A percentile compares a stretch with the other conserved stretches of the same genome.
phyloP scores from a whole-genome alignment of 1,140 invertebrate species.

The Sitophilus oryzae region DNA sequence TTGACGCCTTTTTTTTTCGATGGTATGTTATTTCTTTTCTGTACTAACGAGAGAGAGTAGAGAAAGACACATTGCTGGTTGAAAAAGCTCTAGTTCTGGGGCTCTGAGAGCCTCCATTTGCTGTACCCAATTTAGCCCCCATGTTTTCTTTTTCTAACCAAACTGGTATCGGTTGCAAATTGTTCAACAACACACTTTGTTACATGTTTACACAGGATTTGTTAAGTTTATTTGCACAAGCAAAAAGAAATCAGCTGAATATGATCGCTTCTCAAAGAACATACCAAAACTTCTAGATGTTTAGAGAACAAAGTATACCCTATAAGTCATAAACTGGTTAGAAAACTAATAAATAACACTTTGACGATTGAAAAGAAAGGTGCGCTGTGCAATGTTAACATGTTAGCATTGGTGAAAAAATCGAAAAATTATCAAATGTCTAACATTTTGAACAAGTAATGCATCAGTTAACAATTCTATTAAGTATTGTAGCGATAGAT shows the following conservation, averaged over 20 bases:
- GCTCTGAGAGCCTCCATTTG: constrained; percentile 60
- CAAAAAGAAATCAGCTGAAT: constrained; percentile 9
- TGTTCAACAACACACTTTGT: background rate
- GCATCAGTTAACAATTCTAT: too few species aligned
- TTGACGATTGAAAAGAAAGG: background rate
- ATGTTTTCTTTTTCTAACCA: too few species aligned
- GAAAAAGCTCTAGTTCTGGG: constrained; percentile 70
- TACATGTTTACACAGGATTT: constrained; percentile 7
- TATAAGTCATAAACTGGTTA: background rate
- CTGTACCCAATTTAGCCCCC: constrained; percentile 79
- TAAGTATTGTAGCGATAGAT: too few species aligned
- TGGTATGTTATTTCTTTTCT: too few species aligned
- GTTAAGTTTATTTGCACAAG: constrained; percentile 16
- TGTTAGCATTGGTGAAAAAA: background rate
- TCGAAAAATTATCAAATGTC: constrained; percentile 9
- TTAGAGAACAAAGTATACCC: background rate
- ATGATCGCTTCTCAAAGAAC: constrained; percentile 3
- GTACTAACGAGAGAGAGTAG: too few species aligned
- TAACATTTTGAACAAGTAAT: constrained; percentile 2
- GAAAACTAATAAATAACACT: background rate
- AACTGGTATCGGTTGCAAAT: too few species aligned
- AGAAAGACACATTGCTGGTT: too few species aligned
- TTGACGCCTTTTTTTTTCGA: too few species aligned
- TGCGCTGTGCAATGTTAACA: background rate
- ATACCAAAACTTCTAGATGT: background rate